phyloP scores from a whole-genome alignment of 2,888 invertebrate species.

The Neelides folsomi region DNA sequence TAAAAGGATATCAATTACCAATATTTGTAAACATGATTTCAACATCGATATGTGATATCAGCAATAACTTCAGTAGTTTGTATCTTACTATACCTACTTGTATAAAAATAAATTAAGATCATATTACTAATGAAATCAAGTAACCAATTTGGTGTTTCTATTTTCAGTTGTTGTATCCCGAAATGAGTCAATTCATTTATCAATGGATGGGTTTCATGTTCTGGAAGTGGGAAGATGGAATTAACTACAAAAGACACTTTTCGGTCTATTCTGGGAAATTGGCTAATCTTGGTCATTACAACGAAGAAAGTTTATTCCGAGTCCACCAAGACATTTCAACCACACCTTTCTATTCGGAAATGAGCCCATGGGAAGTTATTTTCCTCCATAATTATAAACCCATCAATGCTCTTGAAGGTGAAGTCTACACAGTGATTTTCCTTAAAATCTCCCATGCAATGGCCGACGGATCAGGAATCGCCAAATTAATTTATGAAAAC shows the following conservation, averaged over 20 bases:
- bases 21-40: too few species aligned
- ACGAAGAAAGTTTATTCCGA: conserved; percentile 3
- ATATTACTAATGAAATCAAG: too few species aligned
- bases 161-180: conserved; percentile 5
- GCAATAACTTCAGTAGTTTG: too few species aligned
- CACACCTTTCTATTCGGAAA: conserved; percentile 5
- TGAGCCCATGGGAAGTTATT: conserved; percentile 14
- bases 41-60: too few species aligned
- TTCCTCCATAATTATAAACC: conserved; percentile 6
- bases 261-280: too few species aligned
- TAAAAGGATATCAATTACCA: too few species aligned
- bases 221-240: conserved; percentile 14
- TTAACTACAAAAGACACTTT: neutral
- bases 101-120: too few species aligned
- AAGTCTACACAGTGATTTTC: conserved; percentile 1
- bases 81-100: too few species aligned
- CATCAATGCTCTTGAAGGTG: neutral
- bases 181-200: conserved; percentile 12
- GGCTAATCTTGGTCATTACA: too few species aligned
- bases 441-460: conserved; percentile 12
- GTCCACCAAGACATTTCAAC: conserved; percentile 8
- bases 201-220: conserved; percentile 13
- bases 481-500: conserved; percentile 11
- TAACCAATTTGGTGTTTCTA: too few species aligned
- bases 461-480: conserved; percentile 11